Base-by-base conservation (phyloP, 2,113 vertebrate species). In the Rhombomys opimus region DNA sequence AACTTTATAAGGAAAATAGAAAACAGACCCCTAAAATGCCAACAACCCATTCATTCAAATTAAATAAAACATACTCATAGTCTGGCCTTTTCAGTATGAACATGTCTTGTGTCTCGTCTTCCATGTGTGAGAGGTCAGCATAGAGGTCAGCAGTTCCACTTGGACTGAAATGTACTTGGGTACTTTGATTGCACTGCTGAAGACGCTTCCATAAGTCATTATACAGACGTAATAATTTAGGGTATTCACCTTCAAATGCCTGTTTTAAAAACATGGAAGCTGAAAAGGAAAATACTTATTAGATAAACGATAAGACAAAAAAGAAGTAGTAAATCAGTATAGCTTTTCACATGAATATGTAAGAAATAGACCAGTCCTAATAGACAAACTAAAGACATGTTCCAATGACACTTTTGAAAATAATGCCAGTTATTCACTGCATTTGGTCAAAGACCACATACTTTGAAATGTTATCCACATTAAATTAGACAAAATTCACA, bases 161-260 rank as follows among this genome's bases (percentile, higher is more conserved):
- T 94, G 97, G 95, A 97, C 96, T 98, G 92, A 99, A 98, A 63
- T 97, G 98, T 91, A 99, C 99, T 97, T 99, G 99, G 97, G 99
- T 99, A 97, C 98, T 99, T 96, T 98, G 95, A 94, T 98, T 99
- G 91, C 99, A 99, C 76, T 99, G 99, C 97, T 99, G 99, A 97
- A 99, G 98, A 38, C 99, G 99, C 63, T 99, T 99, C 99, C 99
- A 99, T 96, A 99, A 98, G 86, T 99, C 99, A 90, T 99, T 99
- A 98, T 99, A 99, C 52, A 99, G 99, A 23, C 99, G 98, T 97
- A 99, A 88, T 91, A 99, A 98, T 97, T 99, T 99, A 1, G 99
- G 99, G 82, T 99, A 99, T 98, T 99, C 99, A 68, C 99, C 99
- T 98, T 99, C 99, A 96, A 99, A 99, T 6, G 99, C 99, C 97